These are phyloP conservation scores for Arenicola marina DNA, from an alignment of 2,888 invertebrate genomes.

Conservation along the genomic window DNA sequence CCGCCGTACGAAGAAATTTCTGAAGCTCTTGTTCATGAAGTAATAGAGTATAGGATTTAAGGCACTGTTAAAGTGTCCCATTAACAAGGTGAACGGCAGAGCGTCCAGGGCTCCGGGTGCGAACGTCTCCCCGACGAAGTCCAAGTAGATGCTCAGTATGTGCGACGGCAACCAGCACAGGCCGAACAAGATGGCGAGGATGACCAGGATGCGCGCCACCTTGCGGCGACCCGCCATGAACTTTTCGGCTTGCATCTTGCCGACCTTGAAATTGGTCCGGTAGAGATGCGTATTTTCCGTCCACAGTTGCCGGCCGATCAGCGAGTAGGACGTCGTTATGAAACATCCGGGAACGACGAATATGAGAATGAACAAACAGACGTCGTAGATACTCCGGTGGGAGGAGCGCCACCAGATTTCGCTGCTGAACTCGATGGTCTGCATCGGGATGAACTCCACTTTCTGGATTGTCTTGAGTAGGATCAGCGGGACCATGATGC, in stretches of 20 bases:
- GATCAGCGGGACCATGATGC: constrained; percentile 73
- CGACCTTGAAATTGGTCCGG: not conserved
- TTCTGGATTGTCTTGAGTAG: constrained; percentile 61
- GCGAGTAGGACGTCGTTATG: constrained; percentile 1
- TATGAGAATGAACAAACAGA: constrained; percentile 1
- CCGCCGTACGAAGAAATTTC: too few species aligned
- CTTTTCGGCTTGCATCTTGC: not conserved
- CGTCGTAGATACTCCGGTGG: not conserved
- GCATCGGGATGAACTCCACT: constrained; percentile 31
- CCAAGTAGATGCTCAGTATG: constrained; percentile 71
- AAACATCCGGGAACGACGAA: constrained; percentile 6
- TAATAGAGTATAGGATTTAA: constrained; percentile 79
- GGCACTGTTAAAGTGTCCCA: constrained; percentile 78
- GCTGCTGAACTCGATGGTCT: constrained; percentile 65
- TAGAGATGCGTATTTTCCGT: constrained; percentile 49
- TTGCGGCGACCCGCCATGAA: constrained; percentile 62
- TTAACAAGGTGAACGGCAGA: constrained; percentile 70
- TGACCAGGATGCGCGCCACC: constrained; percentile 76
- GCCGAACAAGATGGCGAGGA: constrained; percentile 76
- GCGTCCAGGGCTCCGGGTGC: constrained; percentile 49
- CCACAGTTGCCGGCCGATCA: constrained; percentile 25
- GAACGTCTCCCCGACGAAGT: constrained; percentile 63
- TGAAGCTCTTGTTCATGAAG: constrained; percentile 75
- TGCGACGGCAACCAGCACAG: constrained; percentile 81
- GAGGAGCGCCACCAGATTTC: constrained; percentile 67